Conservation (phyloP, 23 tunicate species). For the Trididemnum miniatum region DNA sequence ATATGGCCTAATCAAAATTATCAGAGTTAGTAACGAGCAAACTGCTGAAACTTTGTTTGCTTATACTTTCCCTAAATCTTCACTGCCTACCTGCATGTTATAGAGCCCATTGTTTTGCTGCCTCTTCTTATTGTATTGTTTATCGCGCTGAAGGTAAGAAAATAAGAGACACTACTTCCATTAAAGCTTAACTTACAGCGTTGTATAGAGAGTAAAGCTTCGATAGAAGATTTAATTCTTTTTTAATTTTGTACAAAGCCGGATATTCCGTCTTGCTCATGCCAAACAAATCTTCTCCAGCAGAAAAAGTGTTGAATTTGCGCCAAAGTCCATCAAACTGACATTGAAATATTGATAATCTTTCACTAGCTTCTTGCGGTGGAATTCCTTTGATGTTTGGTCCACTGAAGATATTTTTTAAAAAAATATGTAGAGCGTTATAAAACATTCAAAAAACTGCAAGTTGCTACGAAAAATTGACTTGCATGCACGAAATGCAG, state of each 20-base stretch:
- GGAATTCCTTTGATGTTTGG: constrained; percentile 91
- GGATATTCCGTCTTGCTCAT: constrained; percentile 88
- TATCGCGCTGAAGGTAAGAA: neutral
- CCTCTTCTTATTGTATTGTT: too few species aligned
- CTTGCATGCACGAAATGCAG: too few species aligned
- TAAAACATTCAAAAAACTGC: neutral
- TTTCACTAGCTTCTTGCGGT: constrained; percentile 94
- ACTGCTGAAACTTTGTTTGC: too few species aligned
- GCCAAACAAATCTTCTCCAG: constrained; percentile 97
- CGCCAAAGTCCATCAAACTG: constrained; percentile 94
- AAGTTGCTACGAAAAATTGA: neutral
- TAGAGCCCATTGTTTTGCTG: too few species aligned
- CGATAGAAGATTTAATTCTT: constrained; percentile 88
- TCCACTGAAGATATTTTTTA: constrained; percentile 38
- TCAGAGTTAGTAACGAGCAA: too few species aligned
- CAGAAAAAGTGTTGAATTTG: constrained; percentile 77
- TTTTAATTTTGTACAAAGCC: constrained; percentile 74
- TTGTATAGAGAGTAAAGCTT: constrained; percentile 89
- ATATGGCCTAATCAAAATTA: too few species aligned
- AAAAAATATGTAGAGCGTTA: neutral
- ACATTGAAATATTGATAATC: constrained; percentile 75
- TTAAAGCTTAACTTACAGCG: constrained; percentile 68
- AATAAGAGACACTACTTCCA: too few species aligned
- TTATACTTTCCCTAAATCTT: too few species aligned
- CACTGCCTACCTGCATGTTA: too few species aligned